Evolutionary conservation across 2,113 vertebrate species (phyloP).

Genomic region (Bos indicus): DNA sequence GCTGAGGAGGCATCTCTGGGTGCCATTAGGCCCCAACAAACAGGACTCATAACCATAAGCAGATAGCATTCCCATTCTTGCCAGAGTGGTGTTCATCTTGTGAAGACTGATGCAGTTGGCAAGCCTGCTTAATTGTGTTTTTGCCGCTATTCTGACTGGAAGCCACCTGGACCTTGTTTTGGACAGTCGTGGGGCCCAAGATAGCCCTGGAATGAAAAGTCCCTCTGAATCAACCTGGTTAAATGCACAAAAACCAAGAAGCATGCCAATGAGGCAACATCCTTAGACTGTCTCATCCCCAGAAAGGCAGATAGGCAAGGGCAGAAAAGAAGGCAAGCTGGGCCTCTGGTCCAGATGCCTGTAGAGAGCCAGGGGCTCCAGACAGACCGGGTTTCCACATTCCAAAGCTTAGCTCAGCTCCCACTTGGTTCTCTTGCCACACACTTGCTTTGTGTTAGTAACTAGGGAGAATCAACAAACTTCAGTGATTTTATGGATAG

Average conservation of each 20-base stretch:
- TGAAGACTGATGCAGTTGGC: not conserved
- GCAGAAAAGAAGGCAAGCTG: slow-evolving; percentile 19
- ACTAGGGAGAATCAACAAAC: slow-evolving; percentile 16
- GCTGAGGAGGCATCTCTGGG: not conserved
- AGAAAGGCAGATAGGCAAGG: not conserved
- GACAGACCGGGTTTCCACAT: not conserved
- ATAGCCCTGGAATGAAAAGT: not conserved
- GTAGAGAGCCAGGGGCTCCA: slow-evolving; percentile 16
- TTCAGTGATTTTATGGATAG: not conserved
- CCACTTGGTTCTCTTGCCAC: not conserved
- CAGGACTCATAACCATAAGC: not conserved
- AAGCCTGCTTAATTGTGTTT: not conserved
- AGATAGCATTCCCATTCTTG: not conserved
- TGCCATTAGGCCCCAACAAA: not conserved
- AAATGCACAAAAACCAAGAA: slow-evolving; percentile 10
- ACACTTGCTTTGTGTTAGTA: slow-evolving; percentile 56
- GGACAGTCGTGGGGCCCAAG: not conserved
- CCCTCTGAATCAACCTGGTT: not conserved
- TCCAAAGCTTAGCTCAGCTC: not conserved
- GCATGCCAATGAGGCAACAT: not conserved
- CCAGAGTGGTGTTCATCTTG: not conserved
- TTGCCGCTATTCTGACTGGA: not conserved
- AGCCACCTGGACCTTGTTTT: not conserved
- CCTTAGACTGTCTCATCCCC: not conserved
- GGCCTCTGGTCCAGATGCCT: slow-evolving; percentile 25